Evolutionary conservation across 2,888 invertebrate genomes (phyloP), one percentile per base, ranked within the genome.

Genomic region (Epistrophe grossulariae): DNA sequence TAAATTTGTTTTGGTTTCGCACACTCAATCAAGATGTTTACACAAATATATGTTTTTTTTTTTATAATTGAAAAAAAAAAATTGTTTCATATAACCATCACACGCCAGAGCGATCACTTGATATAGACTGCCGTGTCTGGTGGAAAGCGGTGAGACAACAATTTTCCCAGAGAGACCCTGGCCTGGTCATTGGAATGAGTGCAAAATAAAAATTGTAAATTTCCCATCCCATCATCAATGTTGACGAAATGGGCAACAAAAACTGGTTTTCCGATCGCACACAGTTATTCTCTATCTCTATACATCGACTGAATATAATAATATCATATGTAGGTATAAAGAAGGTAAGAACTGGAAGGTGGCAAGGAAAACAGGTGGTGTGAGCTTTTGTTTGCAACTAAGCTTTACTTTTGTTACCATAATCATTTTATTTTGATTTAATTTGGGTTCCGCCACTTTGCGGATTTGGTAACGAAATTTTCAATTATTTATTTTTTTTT

Each of bases 71-170:
- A 19, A 50, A n/a, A 45, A 35, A 31, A 68, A 35, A 43, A 31
- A 66, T 57, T 50, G 48, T 55, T 81, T 81, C 57, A 62, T 45
- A 38, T 76, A 74, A 73, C 84, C 55, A 59, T 60, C 60, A 77
- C 81, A 71, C 66, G 35, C 19, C 77, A 81, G 55, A 77, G 77
- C 72, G 77, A 73, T 81, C 68, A 81, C 13, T 84, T 77, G 72
- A 81, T 40, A 81, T 40, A 62, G 24, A 62, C 62, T 60, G 13
- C 40, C 40, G 60, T 40, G 40, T 48, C 72, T 76, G 76, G 76
- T 55, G 40, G 60, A 71, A 77, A 77, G 68, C 77, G 19, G 52
- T 15, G 2, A 45, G 28, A 76, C 66, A 66, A 79, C 59, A 74
- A 74, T 66, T 66, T 79, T 77, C 15, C 78, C 19, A 28, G 28